A percentile compares a stretch with the other conserved stretches of the same genome.
Evolutionary conservation across 2,888 invertebrate genomes (phyloP).

Genomic region (Polietes domitor): DNA sequence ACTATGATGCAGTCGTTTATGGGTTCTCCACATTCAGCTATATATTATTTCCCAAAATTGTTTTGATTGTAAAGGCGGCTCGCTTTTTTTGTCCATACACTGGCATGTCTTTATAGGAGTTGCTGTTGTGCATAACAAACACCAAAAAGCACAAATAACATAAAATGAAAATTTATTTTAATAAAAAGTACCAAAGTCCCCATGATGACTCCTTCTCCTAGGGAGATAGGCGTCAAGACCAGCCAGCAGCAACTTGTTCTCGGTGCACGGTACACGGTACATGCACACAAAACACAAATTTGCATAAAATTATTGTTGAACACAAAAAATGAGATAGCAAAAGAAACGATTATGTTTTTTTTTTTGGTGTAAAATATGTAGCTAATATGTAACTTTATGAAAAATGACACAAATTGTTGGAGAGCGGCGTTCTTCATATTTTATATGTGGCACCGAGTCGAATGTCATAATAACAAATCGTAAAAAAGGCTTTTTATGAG

Average conservation of each 20-base stretch:
- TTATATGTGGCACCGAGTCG: neutral
- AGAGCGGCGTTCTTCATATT: too few relatives aligned
- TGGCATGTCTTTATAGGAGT: too few relatives aligned
- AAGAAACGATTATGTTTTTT: neutral
- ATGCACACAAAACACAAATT: conserved; percentile 5
- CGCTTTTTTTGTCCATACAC: too few relatives aligned
- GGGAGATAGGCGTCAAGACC: neutral
- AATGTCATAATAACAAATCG: conserved; percentile 24
- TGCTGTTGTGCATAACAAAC: too few relatives aligned
- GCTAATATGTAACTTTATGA: neutral
- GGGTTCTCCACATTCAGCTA: too few relatives aligned
- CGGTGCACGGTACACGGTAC: neutral
- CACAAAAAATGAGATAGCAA: neutral
- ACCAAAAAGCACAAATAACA: neutral
- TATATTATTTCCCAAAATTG: too few relatives aligned
- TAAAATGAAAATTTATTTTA: neutral
- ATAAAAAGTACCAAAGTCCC: conserved; percentile 1
- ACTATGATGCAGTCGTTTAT: too few relatives aligned
- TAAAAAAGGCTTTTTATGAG: conserved; percentile 12
- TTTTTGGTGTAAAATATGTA: neutral
- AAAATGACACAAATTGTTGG: conserved; percentile 14
- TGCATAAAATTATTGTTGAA: conserved; percentile 10
- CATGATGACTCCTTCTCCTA: neutral
- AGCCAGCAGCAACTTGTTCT: neutral
- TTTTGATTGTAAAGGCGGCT: too few relatives aligned